A percentile compares a stretch with the other conserved stretches of the same genome.
Evolutionary conservation across 2,888 invertebrate species (phyloP).

Genomic region (Drosophila testacea): DNA sequence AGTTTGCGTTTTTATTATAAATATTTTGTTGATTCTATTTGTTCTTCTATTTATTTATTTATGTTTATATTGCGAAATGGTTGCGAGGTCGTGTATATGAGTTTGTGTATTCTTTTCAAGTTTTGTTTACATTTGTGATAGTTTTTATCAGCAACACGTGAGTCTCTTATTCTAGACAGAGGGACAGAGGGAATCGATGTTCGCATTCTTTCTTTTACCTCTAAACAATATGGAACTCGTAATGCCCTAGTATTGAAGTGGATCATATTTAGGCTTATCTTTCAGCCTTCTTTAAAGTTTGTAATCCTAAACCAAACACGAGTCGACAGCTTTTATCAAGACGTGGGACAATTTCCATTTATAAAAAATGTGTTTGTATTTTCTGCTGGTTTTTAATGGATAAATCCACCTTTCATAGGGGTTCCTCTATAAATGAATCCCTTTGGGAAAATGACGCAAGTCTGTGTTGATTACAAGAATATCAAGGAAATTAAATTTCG

Average conservation of each 20-base stretch:
- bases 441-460: slow-evolving; percentile 3
- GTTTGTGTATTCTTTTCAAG: slow-evolving; percentile 26
- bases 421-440: background rate
- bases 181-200: background rate
- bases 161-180: slow-evolving; percentile 10
- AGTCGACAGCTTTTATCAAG: slow-evolving; percentile 11
- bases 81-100: slow-evolving; percentile 40
- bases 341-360: slow-evolving; percentile 8
- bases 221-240: slow-evolving; percentile 3
- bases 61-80: slow-evolving; percentile 58
- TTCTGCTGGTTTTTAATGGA: slow-evolving; percentile 21
- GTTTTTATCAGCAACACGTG: slow-evolving; percentile 53
- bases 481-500: background rate
- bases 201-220: slow-evolving; percentile 15
- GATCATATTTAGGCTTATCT: slow-evolving; percentile 10
- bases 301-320: slow-evolving; percentile 25
- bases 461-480: background rate
- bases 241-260: slow-evolving; percentile 10
- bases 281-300: slow-evolving; percentile 17
- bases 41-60: slow-evolving; percentile 30
- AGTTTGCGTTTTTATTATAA: slow-evolving; percentile 24
- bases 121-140: slow-evolving; percentile 43
- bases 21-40: slow-evolving; percentile 9
- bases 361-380: slow-evolving; percentile 1
- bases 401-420: slow-evolving; percentile 14